Evolutionary conservation across 1,140 invertebrate species (phyloP), one percentile per base, ranked within the genome.

Genomic region (Papilio aristodemus): DNA sequence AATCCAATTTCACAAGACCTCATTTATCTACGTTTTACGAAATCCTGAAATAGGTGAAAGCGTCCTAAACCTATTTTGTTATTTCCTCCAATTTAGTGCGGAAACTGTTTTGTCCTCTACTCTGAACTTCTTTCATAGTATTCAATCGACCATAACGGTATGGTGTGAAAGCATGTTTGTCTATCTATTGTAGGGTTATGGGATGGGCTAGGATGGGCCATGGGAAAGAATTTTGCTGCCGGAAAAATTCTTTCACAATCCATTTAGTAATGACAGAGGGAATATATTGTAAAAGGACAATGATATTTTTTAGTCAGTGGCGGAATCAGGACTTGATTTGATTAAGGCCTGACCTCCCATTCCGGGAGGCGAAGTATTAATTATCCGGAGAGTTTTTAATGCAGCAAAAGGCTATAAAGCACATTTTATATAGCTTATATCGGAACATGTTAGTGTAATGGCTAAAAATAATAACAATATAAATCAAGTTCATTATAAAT

Each of bases 151-250:
- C 78, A 79, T 67, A 72, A 80, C 85, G 74, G 74, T 74, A 77
- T 80, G 78, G 86, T 84, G 88, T 84, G 88, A 90, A 90, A 88
- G 86, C 79, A 64, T 72, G 71, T 75, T 71, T 74, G 76, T 68
- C 67, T 41, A 54, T 32, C 77, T 76, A 86, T 82, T 84, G 76
- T 81, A 75, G 77, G 70, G 62, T 59, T 68, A 59, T 85, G 81
- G 86, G 84, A 81, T 80, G 70, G 84, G 84, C 80, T 83, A 83
- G 85, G 78, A 78, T 79, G 62, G 84, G 81, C 75, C 85, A 84
- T 90, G 87, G 84, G 87, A 90, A 90, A 82, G 77, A 46, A 57
- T 63, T 59, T n/a, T 76, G 6, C 6, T 32, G 70, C 66, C 72
- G 71, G 38, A 17, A 50, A 10, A 50, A 50, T 50, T 59, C 59